A percentile compares a stretch with the other conserved stretches of the same genome.
phyloP scores from a whole-genome alignment of 2,888 invertebrate species.

The Acrobeloides nanus region DNA sequence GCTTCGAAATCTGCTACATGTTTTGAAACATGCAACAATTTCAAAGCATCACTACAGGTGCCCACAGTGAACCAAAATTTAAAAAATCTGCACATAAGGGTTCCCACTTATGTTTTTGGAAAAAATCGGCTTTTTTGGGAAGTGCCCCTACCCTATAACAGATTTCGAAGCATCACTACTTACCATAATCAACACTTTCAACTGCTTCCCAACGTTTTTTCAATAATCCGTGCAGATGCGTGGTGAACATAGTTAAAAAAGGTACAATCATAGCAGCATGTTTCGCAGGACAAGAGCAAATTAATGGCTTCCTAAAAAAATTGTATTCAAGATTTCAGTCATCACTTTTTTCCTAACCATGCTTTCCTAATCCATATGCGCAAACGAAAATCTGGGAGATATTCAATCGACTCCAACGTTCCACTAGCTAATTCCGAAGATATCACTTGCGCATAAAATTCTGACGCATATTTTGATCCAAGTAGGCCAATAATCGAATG shows the following conservation, averaged over 20 bases:
- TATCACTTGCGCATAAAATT: conserved; percentile 20
- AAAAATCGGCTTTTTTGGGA: no score
- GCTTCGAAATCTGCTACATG: no score
- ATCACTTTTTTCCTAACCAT: conserved; percentile 19
- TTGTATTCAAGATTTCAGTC: background rate
- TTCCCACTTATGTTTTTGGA: no score
- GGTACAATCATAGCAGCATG: conserved; percentile 13
- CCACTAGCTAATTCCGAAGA: conserved; percentile 16
- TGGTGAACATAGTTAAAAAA: conserved; percentile 13
- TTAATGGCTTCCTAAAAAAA: conserved; percentile 16
- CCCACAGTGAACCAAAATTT: no score
- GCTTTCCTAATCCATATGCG: conserved; percentile 29
- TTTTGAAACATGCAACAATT: no score
- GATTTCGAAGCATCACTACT: no score
- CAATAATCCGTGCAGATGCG: conserved; percentile 24
- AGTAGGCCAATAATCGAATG: conserved; percentile 30
- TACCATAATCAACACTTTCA: conserved; percentile 18
- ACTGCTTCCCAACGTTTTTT: conserved; percentile 22
- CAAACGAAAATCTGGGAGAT: conserved; percentile 27
- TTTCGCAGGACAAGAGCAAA: conserved; percentile 22
- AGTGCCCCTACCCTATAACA: no score
- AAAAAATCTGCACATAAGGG: no score
- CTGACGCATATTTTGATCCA: conserved; percentile 17
- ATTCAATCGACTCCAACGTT: conserved; percentile 13
- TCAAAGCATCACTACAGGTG: no score